These are phyloP conservation scores for Phenganax marumi DNA, from an alignment of 92 coral and sea anemone genomes.

Conservation along the genomic window DNA sequence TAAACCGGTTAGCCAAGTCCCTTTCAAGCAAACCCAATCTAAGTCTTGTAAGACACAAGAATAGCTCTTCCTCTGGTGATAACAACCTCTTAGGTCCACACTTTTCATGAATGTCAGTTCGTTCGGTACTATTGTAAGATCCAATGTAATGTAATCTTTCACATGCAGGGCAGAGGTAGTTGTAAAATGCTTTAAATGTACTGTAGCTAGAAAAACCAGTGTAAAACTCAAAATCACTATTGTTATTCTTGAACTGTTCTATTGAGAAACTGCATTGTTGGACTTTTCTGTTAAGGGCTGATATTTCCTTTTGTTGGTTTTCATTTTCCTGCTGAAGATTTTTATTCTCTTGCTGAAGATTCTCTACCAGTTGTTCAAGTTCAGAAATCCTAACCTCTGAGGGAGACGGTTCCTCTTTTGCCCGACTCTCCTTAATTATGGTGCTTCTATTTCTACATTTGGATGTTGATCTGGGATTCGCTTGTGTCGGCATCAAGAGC, in stretches of 20 bases:
- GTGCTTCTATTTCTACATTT: constrained; percentile 1
- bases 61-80: constrained; percentile 32
- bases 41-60: constrained; percentile 25
- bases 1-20: constrained; percentile 25
- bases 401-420: background rate
- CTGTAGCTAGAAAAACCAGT: constrained; percentile 60
- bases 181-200: constrained; percentile 40
- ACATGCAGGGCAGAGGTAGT: constrained; percentile 27
- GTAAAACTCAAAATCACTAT: constrained; percentile 40
- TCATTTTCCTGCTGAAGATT: constrained; percentile 17
- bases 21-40: constrained; percentile 15
- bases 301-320: constrained; percentile 47
- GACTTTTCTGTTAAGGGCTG: constrained; percentile 39
- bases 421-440: background rate
- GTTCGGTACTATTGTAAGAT: background rate
- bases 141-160: constrained; percentile 25
- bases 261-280: constrained; percentile 41
- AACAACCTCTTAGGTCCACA: constrained; percentile 17
- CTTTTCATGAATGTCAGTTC: constrained; percentile 4
- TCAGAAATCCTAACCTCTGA: background rate
- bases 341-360: too few species aligned
- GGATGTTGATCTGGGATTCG: background rate
- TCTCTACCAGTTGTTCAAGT: constrained; percentile 5
- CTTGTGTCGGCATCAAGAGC: constrained; percentile 15
- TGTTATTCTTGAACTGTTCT: constrained; percentile 37